Evolutionary conservation across 2,888 invertebrate genomes (phyloP), one percentile per base, ranked within the genome.

Genomic region (Nemapogon koenigi): DNA sequence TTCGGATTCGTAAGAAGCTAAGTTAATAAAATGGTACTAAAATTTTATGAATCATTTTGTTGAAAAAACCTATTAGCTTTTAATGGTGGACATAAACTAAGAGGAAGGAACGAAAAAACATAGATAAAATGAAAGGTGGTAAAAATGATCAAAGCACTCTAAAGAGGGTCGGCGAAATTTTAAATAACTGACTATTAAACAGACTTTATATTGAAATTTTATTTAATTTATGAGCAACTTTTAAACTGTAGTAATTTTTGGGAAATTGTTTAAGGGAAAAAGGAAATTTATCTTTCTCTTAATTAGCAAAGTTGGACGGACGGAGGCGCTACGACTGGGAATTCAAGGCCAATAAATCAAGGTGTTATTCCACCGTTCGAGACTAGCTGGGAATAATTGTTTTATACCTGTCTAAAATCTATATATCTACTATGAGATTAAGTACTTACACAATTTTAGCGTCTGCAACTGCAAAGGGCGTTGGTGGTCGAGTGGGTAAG

Each of bases 231-330:
- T 60, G 27, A 28, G 16, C 52, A 52, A 50, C 53, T 57, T 50
- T 45, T 44, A 38, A 61, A 60, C 50, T 55, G 56, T 57, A 62
- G 56, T 55, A 62, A 69, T 59, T 68, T 41, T 32, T 41, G 51
- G 65, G 64, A 69, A 72, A 72, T 71, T 73, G 63, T 71, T 69
- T 69, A 62, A 66, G 57, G 62, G 63, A 63, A 67, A 63, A 62
- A 59, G 67, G 68, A 72, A 68, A 75, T 75, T 71, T 71, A 73
- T 75, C 73, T 73, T 73, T 72, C 59, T 63, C 69, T 71, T 75
- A 75, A 73, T 75, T 75, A 73, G 72, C 50, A 70, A 75, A 75
- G 70, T 73, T 73, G 55, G 66, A 58, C 55, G 53, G 38, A 13
- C 28, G 30, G 11, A 10, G 18, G 60, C 54, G 60, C 52, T 54